phyloP scores from a whole-genome alignment of 2,113 vertebrate species.

The Ictalurus punctatus region DNA sequence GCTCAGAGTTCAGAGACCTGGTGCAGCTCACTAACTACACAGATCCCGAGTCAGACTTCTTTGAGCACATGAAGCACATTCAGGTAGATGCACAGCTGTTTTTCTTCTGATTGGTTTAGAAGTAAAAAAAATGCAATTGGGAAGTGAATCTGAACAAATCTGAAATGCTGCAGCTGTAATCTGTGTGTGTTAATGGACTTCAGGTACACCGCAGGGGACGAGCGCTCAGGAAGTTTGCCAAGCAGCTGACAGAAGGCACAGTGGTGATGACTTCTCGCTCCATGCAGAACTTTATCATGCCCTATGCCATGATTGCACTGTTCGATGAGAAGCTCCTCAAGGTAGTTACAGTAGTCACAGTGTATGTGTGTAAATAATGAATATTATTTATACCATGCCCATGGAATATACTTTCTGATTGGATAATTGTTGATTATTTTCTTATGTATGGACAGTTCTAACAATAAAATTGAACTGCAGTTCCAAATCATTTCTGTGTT shows the following conservation, averaged over 20 bases:
- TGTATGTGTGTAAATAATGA: not conserved
- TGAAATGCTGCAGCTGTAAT: not conserved
- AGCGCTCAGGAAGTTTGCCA: conserved; percentile 88
- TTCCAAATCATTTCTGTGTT: not conserved
- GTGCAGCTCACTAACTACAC: conserved; percentile 86
- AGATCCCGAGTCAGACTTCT: conserved; percentile 96
- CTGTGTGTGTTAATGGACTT: conserved; percentile 2
- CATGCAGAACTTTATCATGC: conserved; percentile 94
- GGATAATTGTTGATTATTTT: not conserved
- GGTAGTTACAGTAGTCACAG: conserved; percentile 67
- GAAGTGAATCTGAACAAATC: not conserved
- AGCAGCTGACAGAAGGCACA: conserved; percentile 83
- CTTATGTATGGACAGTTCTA: not conserved
- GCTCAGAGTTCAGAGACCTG: conserved; percentile 86
- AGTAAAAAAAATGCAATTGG: not conserved
- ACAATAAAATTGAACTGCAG: not conserved
- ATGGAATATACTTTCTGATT: not conserved
- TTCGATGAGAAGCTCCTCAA: conserved; percentile 90
- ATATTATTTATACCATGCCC: not conserved
- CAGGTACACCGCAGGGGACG: conserved; percentile 93
- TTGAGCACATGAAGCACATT: conserved; percentile 98
- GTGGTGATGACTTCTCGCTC: conserved; percentile 82
- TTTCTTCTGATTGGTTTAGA: not conserved
- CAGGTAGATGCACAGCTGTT: conserved; percentile 76
- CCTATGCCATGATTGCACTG: conserved; percentile 86